Conservation (phyloP, 2,113 vertebrate species). For the Corydoras maculifer region DNA sequence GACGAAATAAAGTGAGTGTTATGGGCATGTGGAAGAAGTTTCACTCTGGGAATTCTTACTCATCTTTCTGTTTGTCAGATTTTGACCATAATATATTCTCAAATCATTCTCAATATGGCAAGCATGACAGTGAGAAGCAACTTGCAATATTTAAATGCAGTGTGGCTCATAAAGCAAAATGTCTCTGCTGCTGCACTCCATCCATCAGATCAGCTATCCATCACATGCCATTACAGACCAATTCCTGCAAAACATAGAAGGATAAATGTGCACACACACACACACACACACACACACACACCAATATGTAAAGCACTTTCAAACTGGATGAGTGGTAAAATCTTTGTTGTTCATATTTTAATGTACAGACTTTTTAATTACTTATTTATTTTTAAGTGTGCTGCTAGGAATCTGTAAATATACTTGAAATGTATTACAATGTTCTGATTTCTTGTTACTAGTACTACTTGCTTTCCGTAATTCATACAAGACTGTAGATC, state of each 20-base stretch:
- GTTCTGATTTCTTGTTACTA: too few species aligned
- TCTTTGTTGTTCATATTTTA: too few species aligned
- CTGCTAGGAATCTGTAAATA: too few species aligned
- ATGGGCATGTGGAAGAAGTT: too few species aligned
- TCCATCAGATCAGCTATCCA: slow-evolving; percentile 58
- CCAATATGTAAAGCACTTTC: background rate
- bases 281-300: background rate
- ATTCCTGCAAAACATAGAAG: slow-evolving; percentile 24
- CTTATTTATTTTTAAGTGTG: too few species aligned
- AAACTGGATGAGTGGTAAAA: too few species aligned
- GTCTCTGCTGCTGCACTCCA: slow-evolving; percentile 48
- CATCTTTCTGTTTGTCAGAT: slow-evolving; percentile 59
- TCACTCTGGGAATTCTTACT: slow-evolving; percentile 47
- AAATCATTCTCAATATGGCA: slow-evolving; percentile 69
- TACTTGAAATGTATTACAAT: too few species aligned
- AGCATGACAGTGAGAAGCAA: slow-evolving; percentile 51
- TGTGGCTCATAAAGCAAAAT: slow-evolving; percentile 61
- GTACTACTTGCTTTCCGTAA: too few species aligned
- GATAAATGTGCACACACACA: background rate
- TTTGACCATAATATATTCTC: slow-evolving; percentile 67
- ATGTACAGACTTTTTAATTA: too few species aligned
- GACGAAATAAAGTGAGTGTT: too few species aligned
- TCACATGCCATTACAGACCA: slow-evolving; percentile 62
- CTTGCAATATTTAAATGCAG: slow-evolving; percentile 72
- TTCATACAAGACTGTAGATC: too few species aligned